Evolutionary conservation across 2,888 invertebrate genomes (phyloP).

Genomic region (Hedya salicella): DNA sequence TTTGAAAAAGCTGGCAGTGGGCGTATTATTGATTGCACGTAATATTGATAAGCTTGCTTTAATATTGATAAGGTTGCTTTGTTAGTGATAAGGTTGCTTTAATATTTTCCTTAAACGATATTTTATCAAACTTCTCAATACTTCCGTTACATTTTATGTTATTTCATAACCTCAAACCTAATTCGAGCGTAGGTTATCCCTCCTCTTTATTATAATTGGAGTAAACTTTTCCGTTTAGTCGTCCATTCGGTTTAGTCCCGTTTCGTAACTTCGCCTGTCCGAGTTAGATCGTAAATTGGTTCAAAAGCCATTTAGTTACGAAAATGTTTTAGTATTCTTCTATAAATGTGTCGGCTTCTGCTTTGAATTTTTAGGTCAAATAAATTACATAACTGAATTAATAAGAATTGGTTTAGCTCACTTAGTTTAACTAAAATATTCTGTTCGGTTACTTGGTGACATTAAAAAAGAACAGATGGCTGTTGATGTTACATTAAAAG

Average conservation of each 20-base stretch:
- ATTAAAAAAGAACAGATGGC: too few species aligned
- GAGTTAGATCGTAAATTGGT: constrained; percentile 37
- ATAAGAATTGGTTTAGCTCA: neutral
- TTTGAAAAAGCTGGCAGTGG: too few species aligned
- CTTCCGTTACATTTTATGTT: neutral
- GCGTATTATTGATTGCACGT: too few species aligned
- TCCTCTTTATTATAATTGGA: constrained; percentile 46
- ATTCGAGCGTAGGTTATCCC: constrained; percentile 31
- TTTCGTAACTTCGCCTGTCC: constrained; percentile 44
- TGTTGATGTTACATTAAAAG: neutral
- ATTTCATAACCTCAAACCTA: constrained; percentile 9
- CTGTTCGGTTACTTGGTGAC: too few species aligned
- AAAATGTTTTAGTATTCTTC: constrained; percentile 25
- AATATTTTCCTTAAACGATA: neutral
- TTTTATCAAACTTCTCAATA: neutral
- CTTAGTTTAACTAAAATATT: neutral
- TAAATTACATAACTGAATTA: constrained; percentile 5
- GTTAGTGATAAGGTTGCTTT: too few species aligned
- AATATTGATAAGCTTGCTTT: too few species aligned
- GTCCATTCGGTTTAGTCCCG: constrained; percentile 38
- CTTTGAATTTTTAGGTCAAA: constrained; percentile 9
- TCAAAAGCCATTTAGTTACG: constrained; percentile 35
- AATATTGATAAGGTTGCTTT: too few species aligned
- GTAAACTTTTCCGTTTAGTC: constrained; percentile 48
- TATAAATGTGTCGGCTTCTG: constrained; percentile 11